These are phyloP conservation scores for Clytia hemisphaerica DNA, from an alignment of 30 jellyfish, hydroid and myxozoan species.

Conservation along the genomic window DNA sequence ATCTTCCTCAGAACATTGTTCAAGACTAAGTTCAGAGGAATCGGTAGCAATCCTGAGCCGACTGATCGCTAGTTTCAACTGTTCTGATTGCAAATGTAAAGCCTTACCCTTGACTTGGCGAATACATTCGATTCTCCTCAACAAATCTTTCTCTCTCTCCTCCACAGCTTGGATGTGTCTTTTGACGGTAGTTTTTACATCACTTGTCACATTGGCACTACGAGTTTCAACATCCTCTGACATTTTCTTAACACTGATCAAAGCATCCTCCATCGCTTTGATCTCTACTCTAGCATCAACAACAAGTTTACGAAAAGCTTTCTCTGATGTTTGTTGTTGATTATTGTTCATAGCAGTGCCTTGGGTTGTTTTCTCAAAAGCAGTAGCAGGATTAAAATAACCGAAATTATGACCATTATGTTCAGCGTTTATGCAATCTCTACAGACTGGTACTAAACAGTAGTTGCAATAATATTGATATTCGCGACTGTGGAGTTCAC, in stretches of 20 bases:
- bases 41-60: slow-evolving; percentile 51
- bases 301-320: slow-evolving; percentile 42
- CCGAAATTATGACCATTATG: slow-evolving; percentile 70
- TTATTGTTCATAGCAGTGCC: slow-evolving; percentile 22
- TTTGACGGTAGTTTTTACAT: slow-evolving; percentile 78
- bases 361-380: slow-evolving; percentile 33
- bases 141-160: slow-evolving; percentile 83
- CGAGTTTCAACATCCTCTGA: slow-evolving; percentile 76
- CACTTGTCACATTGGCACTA: slow-evolving; percentile 58
- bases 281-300: slow-evolving; percentile 62
- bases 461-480: slow-evolving; percentile 48
- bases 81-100: slow-evolving; percentile 51
- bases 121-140: slow-evolving; percentile 81
- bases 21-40: slow-evolving; percentile 47
- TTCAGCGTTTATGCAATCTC: slow-evolving; percentile 75
- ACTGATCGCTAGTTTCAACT: slow-evolving; percentile 37
- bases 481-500: slow-evolving; percentile 88
- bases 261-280: slow-evolving; percentile 81
- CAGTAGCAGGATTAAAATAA: slow-evolving; percentile 45
- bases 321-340: no score
- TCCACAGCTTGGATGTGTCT: slow-evolving; percentile 91
- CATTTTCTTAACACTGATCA: slow-evolving; percentile 51
- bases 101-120: slow-evolving; percentile 92
- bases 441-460: slow-evolving; percentile 65
- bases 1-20: slow-evolving; percentile 38